phyloP scores from a whole-genome alignment of 2,888 invertebrate genomes.

The Onthophagus sagittarius region DNA sequence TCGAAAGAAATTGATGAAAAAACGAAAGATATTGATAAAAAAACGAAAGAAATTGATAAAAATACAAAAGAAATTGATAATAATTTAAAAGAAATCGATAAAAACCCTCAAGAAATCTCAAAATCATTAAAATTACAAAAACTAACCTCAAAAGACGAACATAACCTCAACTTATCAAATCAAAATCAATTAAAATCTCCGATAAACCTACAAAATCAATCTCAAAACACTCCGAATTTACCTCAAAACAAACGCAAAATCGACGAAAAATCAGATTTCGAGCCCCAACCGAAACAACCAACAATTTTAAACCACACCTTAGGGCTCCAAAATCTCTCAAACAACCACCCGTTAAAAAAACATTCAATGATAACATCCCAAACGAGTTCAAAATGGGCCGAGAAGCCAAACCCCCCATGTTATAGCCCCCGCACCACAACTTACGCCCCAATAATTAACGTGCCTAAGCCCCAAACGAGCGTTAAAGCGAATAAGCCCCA shows the following conservation, averaged over 20 bases:
- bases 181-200: neutral
- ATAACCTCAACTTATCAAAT: neutral
- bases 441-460: conserved; percentile 38
- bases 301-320: conserved; percentile 40
- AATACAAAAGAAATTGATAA: too few relatives aligned
- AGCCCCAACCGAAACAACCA: conserved; percentile 36
- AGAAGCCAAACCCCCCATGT: conserved; percentile 35
- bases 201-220: neutral
- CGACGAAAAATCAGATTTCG: conserved; percentile 23
- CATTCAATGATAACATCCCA: conserved; percentile 30
- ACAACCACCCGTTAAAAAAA: conserved; percentile 40
- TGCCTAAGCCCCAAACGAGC: conserved; percentile 36
- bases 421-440: conserved; percentile 40
- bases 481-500: conserved; percentile 39
- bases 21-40: too few relatives aligned
- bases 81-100: too few relatives aligned
- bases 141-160: too few relatives aligned
- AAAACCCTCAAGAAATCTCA: too few relatives aligned
- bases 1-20: too few relatives aligned
- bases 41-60: too few relatives aligned
- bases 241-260: neutral
- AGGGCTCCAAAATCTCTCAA: conserved; percentile 43
- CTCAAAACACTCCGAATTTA: neutral
- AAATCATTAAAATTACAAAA: too few relatives aligned
- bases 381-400: conserved; percentile 7